Base-by-base conservation (phyloP, 2,113 vertebrate species). In the Crotalus viridis region DNA sequence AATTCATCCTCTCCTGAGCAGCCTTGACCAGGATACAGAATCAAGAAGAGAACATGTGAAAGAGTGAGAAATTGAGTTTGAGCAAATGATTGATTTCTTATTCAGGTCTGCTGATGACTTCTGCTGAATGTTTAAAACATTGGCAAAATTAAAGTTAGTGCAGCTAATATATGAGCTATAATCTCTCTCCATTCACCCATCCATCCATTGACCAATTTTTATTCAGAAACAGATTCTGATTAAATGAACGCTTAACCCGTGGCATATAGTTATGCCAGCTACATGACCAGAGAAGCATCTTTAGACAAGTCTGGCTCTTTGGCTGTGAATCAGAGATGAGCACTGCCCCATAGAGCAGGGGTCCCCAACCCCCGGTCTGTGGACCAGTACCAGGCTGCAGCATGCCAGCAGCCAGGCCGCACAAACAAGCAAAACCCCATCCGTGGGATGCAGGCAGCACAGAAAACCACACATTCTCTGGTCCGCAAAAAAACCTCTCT, bases 371-470 rank as follows among this genome's bases (percentile, higher is more conserved):
- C 48, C 48, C 48, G 8, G 48, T 51, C 48, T 51, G 8, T 51
- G 8, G 8, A 51, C 8, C 8, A 51, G 8, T 51, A 9, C 8
- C 0, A 0, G 48, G 8, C 48, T 1, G 1, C 48, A 0, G 48
- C 8, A 51, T 51, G 8, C 48, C 48, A 51, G 48, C 48, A 51
- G 8, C 48, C 48, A 1, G 48, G 48, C 48, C 8, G 8, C 48
- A 51, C 48, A 51, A 51, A 51, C 48, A 51, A 51, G 48, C 48
- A 51, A 51, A 51, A 8, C 48, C 48, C 48, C 48, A 51, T 51
- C 48, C 7, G 8, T 51, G 48, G 48, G 8, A 51, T 51, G 48
- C 48, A 51, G 48, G 8, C 8, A 51, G 48, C 8, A 51, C 8
- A 10, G 8, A 51, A 51, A 51, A 51, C 48, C 48, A 51, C 1